Base-by-base conservation (phyloP, 2,113 vertebrate genomes). In the Propithecus coquereli region DNA sequence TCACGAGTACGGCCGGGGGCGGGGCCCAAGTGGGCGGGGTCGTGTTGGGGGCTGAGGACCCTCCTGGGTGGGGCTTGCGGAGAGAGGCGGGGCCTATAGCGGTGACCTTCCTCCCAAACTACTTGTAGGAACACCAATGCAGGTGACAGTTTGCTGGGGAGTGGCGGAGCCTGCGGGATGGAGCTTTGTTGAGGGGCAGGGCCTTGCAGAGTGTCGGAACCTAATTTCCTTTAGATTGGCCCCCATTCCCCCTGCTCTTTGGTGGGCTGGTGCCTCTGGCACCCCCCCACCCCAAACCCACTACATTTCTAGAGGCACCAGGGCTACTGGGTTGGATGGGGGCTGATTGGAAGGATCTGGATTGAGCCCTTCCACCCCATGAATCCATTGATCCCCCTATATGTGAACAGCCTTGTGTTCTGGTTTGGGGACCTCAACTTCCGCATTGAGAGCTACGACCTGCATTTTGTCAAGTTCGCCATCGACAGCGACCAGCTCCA, bases 351-450 rank as follows among this genome's bases (percentile, higher is more conserved):
- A 99, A 95, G 61, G 45, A 71, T 63, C 73, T 37, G 54, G n/a
- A 32, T 23, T n/a, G 65, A 68, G 27, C 40, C 65, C 47, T 93
- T 87, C 30, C 54, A 52, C 16, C 65, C 43, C 52, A 22, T 13
- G 77, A 32, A 50, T 80, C 80, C 37, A 7, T 77, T 65, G 83
- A 57, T 8, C n/a, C 30, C 23, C 52, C 32, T 43, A 22, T 11
- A 70, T 43, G 5, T 16, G 18, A 80, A 47, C 98, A 99, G 99
- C 96, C 99, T 99, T 0, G 99, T 99, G 76, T 99, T 99, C 98
- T 99, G 99, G 99, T 99, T 99, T 73, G 99, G 99, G 76, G 99
- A 99, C 97, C 98, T 99, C 96, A 99, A 99, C 97, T 99, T 99
- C 97, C 99, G 99, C 30, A 99, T 99, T 0, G 99, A 99, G 94